Percentiles rank a stretch among this genome's conserved stretches.
Evolutionary conservation across 2,113 vertebrate genomes (phyloP).

Genomic region (Ploceus nigricollis): DNA sequence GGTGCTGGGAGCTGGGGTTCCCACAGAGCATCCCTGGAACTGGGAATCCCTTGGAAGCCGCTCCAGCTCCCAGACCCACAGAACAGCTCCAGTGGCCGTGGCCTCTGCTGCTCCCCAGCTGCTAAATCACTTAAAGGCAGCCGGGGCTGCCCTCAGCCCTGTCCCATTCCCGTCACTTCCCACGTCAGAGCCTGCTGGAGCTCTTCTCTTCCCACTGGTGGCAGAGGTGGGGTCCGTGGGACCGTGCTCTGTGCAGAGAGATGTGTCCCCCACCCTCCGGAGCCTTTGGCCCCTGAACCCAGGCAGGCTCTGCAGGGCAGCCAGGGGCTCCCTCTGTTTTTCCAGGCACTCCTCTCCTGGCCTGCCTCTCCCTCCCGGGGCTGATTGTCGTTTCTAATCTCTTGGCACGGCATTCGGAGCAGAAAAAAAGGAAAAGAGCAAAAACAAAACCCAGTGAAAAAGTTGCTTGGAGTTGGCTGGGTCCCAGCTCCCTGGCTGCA

Average conservation of each 20-base stretch:
- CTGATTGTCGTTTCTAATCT: slow-evolving; percentile 37
- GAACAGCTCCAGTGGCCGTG: background rate
- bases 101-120: background rate
- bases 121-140: background rate
- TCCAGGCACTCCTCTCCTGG: background rate
- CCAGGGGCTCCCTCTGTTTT: slow-evolving; percentile 31
- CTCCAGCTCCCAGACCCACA: background rate
- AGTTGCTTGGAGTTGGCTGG: background rate
- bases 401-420: no score
- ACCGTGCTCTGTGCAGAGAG: background rate
- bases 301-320: background rate
- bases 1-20: background rate
- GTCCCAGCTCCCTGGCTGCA: background rate
- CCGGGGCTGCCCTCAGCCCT: background rate
- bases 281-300: slow-evolving; percentile 1
- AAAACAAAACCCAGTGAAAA: background rate
- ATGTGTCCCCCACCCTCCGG: background rate
- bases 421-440: background rate
- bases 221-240: slow-evolving; percentile 51
- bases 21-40: background rate
- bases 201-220: background rate
- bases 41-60: background rate
- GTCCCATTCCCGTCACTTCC: slow-evolving; percentile 9
- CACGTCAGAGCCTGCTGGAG: background rate
- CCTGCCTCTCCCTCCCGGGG: background rate